A percentile compares a stretch with the other conserved stretches of the same genome.
These are phyloP conservation scores for Lydus trimaculatus DNA, from an alignment of 2,888 invertebrate genomes.

Conservation along the genomic window DNA sequence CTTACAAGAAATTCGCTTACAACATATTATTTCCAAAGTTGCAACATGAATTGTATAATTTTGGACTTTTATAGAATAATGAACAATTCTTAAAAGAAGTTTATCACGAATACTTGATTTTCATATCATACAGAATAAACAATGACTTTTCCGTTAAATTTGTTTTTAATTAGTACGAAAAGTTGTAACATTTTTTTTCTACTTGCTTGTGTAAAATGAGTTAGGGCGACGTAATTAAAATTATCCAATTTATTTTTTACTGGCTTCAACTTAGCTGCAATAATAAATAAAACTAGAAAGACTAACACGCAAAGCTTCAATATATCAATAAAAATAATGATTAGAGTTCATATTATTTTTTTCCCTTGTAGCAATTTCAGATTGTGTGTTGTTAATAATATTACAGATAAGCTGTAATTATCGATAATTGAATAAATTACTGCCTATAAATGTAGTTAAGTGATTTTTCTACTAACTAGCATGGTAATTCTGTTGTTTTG, in stretches of 20 bases:
- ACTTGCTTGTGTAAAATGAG: background rate
- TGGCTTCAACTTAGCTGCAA: background rate
- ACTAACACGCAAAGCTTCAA: background rate
- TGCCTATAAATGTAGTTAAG: background rate
- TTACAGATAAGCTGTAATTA: background rate
- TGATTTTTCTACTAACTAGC: background rate
- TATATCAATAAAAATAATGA: background rate
- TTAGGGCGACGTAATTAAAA: background rate
- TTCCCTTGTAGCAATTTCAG: background rate
- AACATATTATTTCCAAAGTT: background rate
- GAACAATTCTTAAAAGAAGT: background rate
- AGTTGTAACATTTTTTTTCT: background rate
- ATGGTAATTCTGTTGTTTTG: background rate
- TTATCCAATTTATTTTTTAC: background rate
- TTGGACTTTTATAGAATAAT: background rate
- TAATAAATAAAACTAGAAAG: background rate
- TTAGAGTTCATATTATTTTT: background rate
- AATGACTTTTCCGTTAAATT: background rate
- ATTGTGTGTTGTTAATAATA: background rate
- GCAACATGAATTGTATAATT: background rate
- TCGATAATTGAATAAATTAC: slow-evolving; percentile 6
- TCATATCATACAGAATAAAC: background rate
- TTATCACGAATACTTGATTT: background rate
- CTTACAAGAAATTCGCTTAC: background rate
- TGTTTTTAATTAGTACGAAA: background rate